Evolutionary conservation across 2,797 vertebrate species (phyloP), one percentile per base, ranked within the genome.

Genomic region (Nyctalus aviator): DNA sequence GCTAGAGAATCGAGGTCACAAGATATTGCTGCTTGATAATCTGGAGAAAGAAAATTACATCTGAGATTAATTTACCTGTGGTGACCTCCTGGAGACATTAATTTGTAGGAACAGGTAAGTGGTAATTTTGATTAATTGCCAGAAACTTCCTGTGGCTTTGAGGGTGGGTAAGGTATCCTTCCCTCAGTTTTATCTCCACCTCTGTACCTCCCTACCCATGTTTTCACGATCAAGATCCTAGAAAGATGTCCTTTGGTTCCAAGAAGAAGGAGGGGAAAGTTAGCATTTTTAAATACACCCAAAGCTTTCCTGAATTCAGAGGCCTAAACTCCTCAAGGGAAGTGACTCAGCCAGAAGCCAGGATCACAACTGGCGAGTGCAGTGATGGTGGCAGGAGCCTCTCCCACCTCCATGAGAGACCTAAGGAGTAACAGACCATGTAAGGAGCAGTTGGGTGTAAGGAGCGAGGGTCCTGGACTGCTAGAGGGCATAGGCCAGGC

Each of bases 251-350:
- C 30, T 15, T 21, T 66, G 71, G 32, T 50, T 76, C 75, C 12
- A 69, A 15, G 11, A 2, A 25, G 3, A 2, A 0, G 14, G 11
- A 13, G 2, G 9, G 11, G 35, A 55, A 86, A 53, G 4, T 37
- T 50, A 69, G 15, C 4, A 68, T 82, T 91, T 17, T 50, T 17
- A 91, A 87, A 82, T 50, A 50, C 8, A 30, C 1, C 23, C 18
- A 48, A 37, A 41, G 12, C 3, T 20, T 59, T 57, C 12, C 57
- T 69, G 57, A 88, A 55, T 46, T 71, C 4, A 53, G 76, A 53
- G 17, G 20, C 8, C n/a, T 90, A 6, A 11, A 23, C 21, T 4
- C 53, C 23, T 20, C 53, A 32, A 78, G 35, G 75, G 12, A 12
- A 44, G 17, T 48, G 44, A 46, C 25, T 30, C 27, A 62, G 59